Evolutionary conservation across 2,797 vertebrate species (phyloP), one percentile per base, ranked within the genome.

Genomic region (Prionace glauca): DNA sequence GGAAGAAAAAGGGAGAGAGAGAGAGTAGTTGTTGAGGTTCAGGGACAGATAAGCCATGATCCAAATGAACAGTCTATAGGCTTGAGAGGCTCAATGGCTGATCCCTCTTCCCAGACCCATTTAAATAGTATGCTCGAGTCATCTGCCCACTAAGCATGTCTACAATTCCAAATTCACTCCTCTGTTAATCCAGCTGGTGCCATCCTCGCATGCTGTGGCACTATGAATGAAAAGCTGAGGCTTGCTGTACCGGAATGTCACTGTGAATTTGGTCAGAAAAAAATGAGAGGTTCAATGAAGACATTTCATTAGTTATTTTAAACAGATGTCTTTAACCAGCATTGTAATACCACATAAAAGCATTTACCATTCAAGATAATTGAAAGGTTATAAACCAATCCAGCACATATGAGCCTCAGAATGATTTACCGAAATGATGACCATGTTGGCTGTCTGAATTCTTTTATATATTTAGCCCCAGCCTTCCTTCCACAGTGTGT

Each of bases 241-340:
- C 29, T 62, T 90, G 29, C 56, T 29, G 56, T 16, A 62, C 56
- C 18, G 22, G 12, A 60, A 32, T 18, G 36, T 69, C n/a, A 41
- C 20, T 36, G n/a, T 20, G 14, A 65, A n/a, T 32, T n/a, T 69
- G 65, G 62, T 69, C 62, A 92, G 65, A 10, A 24, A 88, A n/a
- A n/a, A 69, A 92, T 22, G n/a, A 9, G n/a, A 67, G 45, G 62
- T 69, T 67, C 69, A 69, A 90, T 69, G 22, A 18, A 36, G 65
- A 69, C 65, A 24, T 92, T 92, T 69, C 41, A 69, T 92, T 69
- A 41, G 90, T 92, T 92, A 41, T 41, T 36, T 92, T 69, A 26
- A 92, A 69, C 90, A 92, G n/a, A 92, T 41, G 90, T 92, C 69
- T 92, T 41, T 41, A 41, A 69, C 65, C 65, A 69, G n/a, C 90